Conservation (phyloP, 2,888 invertebrate genomes). For the Seira ritae region DNA sequence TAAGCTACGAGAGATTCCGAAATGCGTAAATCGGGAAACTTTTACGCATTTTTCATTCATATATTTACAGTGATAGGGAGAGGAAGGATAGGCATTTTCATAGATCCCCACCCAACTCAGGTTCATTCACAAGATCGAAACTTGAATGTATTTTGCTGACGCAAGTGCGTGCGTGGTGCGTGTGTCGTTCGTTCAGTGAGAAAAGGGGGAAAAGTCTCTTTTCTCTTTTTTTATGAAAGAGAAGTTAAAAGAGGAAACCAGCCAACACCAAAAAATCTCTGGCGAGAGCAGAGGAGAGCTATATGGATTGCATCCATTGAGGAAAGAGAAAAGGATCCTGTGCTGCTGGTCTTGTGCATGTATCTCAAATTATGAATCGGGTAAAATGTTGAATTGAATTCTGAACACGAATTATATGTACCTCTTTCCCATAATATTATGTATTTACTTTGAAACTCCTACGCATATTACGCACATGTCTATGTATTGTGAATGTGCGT, state of each 20-base stretch:
- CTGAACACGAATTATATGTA: no score
- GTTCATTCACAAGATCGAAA: conserved; percentile 43
- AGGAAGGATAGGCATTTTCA: conserved; percentile 9
- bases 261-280: no score
- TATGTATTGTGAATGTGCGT: no score
- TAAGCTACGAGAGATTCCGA: conserved; percentile 8
- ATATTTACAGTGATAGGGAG: conserved; percentile 26
- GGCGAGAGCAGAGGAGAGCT: conserved; percentile 5
- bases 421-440: no score
- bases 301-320: neutral
- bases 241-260: neutral
- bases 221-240: conserved; percentile 1
- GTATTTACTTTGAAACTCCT: no score
- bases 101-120: neutral
- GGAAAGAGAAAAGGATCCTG: no score
- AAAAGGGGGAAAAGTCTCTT: no score
- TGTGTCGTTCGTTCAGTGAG: no score
- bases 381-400: neutral
- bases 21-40: neutral
- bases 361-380: neutral
- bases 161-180: conserved; percentile 59
- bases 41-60: conserved; percentile 29
- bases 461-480: no score
- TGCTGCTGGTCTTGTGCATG: neutral
- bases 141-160: conserved; percentile 36